Conservation (phyloP, 2,888 invertebrate genomes). For the Lapara coniferarum region DNA sequence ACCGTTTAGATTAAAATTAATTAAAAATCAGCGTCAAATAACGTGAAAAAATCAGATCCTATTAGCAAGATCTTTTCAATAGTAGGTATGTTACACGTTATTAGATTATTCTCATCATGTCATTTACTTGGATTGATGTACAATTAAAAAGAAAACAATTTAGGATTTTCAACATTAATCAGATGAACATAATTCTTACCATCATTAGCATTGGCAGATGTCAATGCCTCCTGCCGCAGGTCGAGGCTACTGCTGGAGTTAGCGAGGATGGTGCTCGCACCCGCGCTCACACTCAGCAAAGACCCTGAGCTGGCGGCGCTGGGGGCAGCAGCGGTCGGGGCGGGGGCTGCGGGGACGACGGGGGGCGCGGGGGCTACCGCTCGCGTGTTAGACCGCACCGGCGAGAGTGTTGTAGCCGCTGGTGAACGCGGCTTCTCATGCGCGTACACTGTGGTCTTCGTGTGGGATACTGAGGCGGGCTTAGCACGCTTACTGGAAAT, state of each 20-base stretch:
- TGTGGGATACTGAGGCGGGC: conserved; percentile 11
- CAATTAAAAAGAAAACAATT: too few species aligned
- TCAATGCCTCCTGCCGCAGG: conserved; percentile 35
- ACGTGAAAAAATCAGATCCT: too few species aligned
- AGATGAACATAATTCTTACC: background rate
- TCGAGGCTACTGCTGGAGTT: conserved; percentile 77
- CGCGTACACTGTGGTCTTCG: background rate
- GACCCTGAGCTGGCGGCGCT: conserved; percentile 48
- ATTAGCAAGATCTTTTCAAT: too few species aligned
- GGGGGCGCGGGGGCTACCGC: conserved; percentile 30
- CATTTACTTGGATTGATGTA: too few species aligned
- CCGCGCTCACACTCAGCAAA: conserved; percentile 82
- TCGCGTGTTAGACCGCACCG: conserved; percentile 23
- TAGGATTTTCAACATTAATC: too few species aligned
- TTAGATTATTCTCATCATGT: too few species aligned
- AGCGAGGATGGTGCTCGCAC: conserved; percentile 85
- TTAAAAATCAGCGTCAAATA: too few species aligned
- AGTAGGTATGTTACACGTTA: too few species aligned
- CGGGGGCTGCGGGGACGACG: conserved; percentile 30
- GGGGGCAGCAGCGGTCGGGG: conserved; percentile 28
- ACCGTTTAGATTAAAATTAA: too few species aligned
- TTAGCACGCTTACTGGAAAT: conserved; percentile 25
- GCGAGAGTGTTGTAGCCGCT: conserved; percentile 28
- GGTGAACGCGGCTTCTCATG: conserved; percentile 48
- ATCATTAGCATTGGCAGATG: background rate